Evolutionary conservation across 2,888 invertebrate species (phyloP), one percentile per base, ranked within the genome.

Genomic region (Mesopsocus fuscifrons): DNA sequence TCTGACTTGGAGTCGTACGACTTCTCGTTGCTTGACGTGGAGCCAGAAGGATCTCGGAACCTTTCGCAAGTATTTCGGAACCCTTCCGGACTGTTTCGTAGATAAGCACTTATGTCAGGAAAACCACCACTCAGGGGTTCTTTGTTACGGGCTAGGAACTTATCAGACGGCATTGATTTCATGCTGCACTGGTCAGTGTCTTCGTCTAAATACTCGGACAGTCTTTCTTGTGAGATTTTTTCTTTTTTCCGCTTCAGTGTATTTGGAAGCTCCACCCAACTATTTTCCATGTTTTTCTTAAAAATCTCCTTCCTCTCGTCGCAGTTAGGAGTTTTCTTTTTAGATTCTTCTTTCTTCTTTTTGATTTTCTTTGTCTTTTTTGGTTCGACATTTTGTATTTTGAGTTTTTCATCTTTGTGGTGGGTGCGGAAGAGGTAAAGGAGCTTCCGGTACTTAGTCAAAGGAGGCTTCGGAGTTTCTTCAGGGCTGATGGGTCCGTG

Each of bases 241-340:
- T 47, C 47, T 32, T 46, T 45, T 34, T 46, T 46, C 41, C 60
- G 56, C 23, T 61, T 50, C 41, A 63, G 44, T 1, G 63, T 63
- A 31, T 57, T 58, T 5, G 62, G 62, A 41, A 63, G 46, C 32
- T 63, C 62, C 9, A 59, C 59, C 63, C 63, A 63, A 45, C 59
- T 38, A 21, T 17, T 33, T 21, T 30, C 43, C 18, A 30, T 13
- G 9, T 21, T 21, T 46, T 45, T 49, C 46, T 47, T 44, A 46
- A 46, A 47, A 34, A 46, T 42, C 46, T 45, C 45, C n/a, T 42
- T 45, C 46, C 38, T 41, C 13, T 41, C 22, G 23, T 26, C 18
- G 33, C 3, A 41, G 35, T 34, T 44, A 40, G 22, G 33, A 31
- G 31, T 13, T 13, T 21, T 26, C 21, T 21, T 13, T 34, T 18